Base-by-base conservation (phyloP, 2,113 vertebrate genomes). In the Gnathonemus echidnorhynchus region DNA sequence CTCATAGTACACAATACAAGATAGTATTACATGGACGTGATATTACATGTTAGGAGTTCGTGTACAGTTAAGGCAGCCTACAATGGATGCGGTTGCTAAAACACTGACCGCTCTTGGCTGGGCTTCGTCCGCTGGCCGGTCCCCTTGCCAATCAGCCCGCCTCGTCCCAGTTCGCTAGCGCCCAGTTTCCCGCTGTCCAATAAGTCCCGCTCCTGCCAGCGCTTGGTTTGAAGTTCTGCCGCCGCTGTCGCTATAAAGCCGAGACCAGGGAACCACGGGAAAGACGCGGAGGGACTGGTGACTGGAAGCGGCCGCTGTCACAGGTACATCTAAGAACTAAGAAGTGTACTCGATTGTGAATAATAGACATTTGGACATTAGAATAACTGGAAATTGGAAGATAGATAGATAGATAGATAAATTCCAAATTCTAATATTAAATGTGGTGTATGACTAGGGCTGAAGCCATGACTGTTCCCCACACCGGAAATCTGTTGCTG, bases 241-340 rank as follows among this genome's bases (percentile, higher is more conserved):
- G 74, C 53, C 10, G 39, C 58, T 52, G 10, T 15, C 48, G 42
- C 35, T 92, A 93, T 93, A 93, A 93, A 93, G 88, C n/a, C 35
- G 27, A 6, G 0, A 27, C 10, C n/a, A 31, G 27, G n/a, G n/a
- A 10, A 31, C 62, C 11, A 3, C 58, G 10, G n/a, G n/a, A 70
- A 31, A 13, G 62, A 70, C 9, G 27, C n/a, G 62, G 27, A 31
- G n/a, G 9, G n/a, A 1, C 10, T 31, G n/a, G n/a, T 31, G 9
- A 27, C 62, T 70, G n/a, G 10, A 70, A 70, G 27, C 15, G n/a
- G 35, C 5, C 13, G 15, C 13, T 35, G 35, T 42, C 35, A 42
- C 35, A 80, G 74, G 74, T 80, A 77, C 70, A 15, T 42, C 6
- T 42, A 80, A 70, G n/a, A 31, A 70, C 10, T 70, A 13, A 11